These are phyloP conservation scores for Machaerirhynchus nigripectus DNA, from an alignment of 2,113 vertebrate genomes.

Conservation along the genomic window DNA sequence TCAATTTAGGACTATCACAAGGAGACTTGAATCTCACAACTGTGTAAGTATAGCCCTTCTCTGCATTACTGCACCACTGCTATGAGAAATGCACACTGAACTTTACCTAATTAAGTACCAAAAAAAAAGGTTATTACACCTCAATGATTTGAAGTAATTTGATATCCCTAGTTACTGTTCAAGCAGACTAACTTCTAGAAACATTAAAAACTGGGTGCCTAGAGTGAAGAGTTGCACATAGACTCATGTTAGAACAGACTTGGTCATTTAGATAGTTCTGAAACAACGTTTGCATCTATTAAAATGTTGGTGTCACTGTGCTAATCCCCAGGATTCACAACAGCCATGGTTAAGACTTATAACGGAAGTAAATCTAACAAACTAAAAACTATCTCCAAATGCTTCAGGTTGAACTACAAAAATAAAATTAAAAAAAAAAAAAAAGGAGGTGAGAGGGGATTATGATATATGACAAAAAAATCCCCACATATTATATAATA, in stretches of 20 bases:
- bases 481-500: not conserved
- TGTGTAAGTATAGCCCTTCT: not conserved
- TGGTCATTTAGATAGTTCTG: not conserved
- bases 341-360: not conserved
- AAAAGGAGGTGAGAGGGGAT: fast-evolving
- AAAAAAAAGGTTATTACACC: not conserved
- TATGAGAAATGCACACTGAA: not conserved
- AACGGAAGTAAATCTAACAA: not conserved
- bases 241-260: not conserved
- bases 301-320: not conserved
- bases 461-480: not conserved
- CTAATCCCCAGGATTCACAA: not conserved
- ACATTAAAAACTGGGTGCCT: not conserved
- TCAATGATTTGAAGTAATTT: not conserved
- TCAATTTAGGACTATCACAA: not conserved
- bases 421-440: not conserved
- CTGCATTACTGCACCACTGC: not conserved
- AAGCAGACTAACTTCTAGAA: not conserved
- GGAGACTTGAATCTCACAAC: not conserved
- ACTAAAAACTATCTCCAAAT: not conserved
- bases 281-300: not conserved
- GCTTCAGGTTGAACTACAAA: not conserved
- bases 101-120: not conserved
- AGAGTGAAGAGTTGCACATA: not conserved
- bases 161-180: not conserved